Evolutionary conservation across 2,888 invertebrate genomes (phyloP).

Genomic region (Diaprepes abbreviatus): DNA sequence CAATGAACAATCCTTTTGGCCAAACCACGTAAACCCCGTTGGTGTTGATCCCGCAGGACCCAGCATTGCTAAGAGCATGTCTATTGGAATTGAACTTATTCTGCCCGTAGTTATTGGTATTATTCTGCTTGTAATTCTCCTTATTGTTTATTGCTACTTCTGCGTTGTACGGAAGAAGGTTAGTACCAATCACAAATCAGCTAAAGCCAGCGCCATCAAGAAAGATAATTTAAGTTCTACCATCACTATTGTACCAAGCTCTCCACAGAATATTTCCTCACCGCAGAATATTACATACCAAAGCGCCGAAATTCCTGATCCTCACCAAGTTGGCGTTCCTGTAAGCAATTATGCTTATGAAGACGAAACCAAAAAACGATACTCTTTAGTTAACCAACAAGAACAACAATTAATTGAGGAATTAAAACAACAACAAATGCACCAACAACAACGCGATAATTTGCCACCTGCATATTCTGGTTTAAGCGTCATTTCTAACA

Average conservation of each 20-base stretch:
- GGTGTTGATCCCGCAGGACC: conserved; percentile 64
- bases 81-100: conserved; percentile 68
- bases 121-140: conserved; percentile 65
- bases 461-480: conserved; percentile 60
- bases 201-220: conserved; percentile 59
- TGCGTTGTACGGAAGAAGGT: conserved; percentile 67
- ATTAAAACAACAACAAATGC: conserved; percentile 65
- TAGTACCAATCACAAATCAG: conserved; percentile 58
- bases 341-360: conserved; percentile 66
- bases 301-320: conserved; percentile 63
- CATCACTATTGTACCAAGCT: conserved; percentile 68
- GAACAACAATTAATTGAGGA: conserved; percentile 68
- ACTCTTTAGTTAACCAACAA: conserved; percentile 68
- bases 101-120: conserved; percentile 69
- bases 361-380: conserved; percentile 68
- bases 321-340: conserved; percentile 68
- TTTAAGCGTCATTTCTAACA: conserved; percentile 65
- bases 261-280: conserved; percentile 59
- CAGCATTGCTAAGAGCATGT: conserved; percentile 64
- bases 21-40: conserved; percentile 60
- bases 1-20: conserved; percentile 65
- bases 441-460: conserved; percentile 58
- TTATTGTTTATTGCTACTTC: conserved; percentile 69
- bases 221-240: conserved; percentile 64
- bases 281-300: conserved; percentile 59